Evolutionary conservation across 2,797 vertebrate genomes (phyloP).

Genomic region (Helostoma temminkii): DNA sequence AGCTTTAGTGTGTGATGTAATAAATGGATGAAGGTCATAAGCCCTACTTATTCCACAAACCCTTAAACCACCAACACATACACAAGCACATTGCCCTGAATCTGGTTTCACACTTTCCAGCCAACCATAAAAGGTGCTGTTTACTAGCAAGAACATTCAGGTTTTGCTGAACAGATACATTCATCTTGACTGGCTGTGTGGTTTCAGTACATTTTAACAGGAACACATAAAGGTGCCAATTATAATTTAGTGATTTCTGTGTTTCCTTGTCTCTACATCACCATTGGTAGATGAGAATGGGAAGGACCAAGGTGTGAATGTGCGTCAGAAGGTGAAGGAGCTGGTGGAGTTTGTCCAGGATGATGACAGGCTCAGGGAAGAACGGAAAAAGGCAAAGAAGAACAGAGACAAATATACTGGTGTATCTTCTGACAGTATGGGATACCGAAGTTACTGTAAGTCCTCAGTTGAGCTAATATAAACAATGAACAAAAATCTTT

Average conservation of each 20-base stretch:
- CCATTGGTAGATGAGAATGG: constrained; percentile 93
- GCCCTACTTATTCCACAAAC: constrained; percentile 56
- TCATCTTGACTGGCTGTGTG: background rate
- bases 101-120: constrained; percentile 52
- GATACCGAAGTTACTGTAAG: constrained; percentile 92
- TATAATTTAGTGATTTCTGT: background rate
- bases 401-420: constrained; percentile 98
- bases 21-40: constrained; percentile 52
- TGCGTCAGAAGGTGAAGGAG: constrained; percentile 98
- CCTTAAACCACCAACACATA: constrained; percentile 30
- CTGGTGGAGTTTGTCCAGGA: constrained; percentile 96
- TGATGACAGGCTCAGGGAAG: constrained; percentile 94
- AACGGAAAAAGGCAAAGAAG: constrained; percentile 98
- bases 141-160: constrained; percentile 12
- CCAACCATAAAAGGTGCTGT: constrained; percentile 28
- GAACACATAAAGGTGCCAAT: background rate
- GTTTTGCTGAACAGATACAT: background rate
- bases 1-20: constrained; percentile 55
- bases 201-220: background rate
- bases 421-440: constrained; percentile 93
- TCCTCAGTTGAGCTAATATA: constrained; percentile 35
- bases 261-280: background rate
- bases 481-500: background rate
- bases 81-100: constrained; percentile 26
- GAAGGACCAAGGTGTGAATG: constrained; percentile 98